A percentile compares a stretch with the other conserved stretches of the same genome.
Conservation (phyloP, 1,140 invertebrate genomes). For the Latrodectus geometricus region DNA sequence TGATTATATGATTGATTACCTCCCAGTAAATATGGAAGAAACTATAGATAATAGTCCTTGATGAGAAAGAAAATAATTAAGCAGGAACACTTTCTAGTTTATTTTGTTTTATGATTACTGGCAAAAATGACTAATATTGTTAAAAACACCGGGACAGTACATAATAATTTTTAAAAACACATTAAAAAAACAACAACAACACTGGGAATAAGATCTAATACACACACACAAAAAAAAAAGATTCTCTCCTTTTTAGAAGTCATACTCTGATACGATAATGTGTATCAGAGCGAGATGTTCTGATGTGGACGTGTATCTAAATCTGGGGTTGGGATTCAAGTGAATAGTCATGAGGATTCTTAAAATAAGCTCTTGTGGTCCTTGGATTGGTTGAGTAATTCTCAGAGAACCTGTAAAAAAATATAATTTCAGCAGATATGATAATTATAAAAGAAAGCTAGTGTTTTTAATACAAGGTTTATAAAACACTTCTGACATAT, state of each 20-base stretch:
- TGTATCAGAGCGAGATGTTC: conserved; percentile 63
- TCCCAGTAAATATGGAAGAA: too few relatives aligned
- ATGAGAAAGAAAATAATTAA: too few relatives aligned
- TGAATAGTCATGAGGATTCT: conserved; percentile 62
- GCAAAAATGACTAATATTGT: too few relatives aligned
- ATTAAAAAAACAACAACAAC: too few relatives aligned
- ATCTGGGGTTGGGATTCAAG: conserved; percentile 24
- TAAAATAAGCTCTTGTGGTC: conserved; percentile 64
- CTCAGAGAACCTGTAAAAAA: conserved; percentile 65
- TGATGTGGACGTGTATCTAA: conserved; percentile 29
- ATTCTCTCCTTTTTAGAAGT: conserved; percentile 55
- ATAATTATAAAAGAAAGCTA: neutral
- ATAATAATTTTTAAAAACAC: too few relatives aligned
- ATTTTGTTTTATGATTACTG: too few relatives aligned
- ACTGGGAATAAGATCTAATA: too few relatives aligned
- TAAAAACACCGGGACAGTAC: too few relatives aligned
- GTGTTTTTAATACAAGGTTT: neutral
- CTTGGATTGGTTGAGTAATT: conserved; percentile 65
- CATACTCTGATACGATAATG: conserved; percentile 63
- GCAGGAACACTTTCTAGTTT: too few relatives aligned
- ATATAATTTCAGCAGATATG: neutral
- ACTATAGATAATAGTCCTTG: too few relatives aligned
- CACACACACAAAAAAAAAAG: too few relatives aligned
- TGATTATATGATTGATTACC: too few relatives aligned
- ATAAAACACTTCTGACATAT: neutral